A percentile compares a stretch with the other conserved stretches of the same genome.
Conservation (phyloP, 2,797 vertebrate species). For the Pachyuromys duprasi region DNA sequence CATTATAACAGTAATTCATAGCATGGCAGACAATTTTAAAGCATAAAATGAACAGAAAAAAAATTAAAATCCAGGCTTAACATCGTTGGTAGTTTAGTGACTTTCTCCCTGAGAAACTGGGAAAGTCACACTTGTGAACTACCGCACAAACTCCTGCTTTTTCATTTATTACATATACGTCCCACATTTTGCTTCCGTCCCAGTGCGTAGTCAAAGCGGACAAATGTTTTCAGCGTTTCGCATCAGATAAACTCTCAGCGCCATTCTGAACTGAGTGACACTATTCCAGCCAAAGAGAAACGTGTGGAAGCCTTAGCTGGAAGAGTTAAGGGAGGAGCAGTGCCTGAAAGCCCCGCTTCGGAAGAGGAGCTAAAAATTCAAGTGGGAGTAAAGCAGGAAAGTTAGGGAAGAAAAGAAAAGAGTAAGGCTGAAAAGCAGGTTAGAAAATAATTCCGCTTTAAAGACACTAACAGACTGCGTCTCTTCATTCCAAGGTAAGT, state of each 20-base stretch:
- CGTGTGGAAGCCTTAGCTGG: not conserved
- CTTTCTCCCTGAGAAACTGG: not conserved
- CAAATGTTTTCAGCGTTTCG: not conserved
- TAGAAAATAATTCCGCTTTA: not conserved
- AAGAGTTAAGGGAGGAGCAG: not conserved
- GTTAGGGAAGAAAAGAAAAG: not conserved
- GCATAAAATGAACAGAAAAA: constrained; percentile 45
- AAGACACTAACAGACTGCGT: not conserved
- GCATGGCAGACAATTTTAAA: not conserved
- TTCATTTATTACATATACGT: constrained; percentile 11
- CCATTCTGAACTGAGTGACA: not conserved
- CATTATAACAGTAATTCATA: constrained; percentile 16
- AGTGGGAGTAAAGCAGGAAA: not conserved
- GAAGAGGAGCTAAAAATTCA: constrained; percentile 31
- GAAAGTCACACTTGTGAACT: constrained; percentile 24
- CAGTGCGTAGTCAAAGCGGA: not conserved
- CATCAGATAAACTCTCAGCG: not conserved
- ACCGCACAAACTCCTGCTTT: not conserved
- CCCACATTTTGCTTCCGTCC: not conserved
- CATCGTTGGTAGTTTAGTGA: not conserved
- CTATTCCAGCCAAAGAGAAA: not conserved
- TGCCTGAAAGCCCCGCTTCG: not conserved
- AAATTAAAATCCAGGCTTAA: constrained; percentile 65
- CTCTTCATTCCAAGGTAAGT: not conserved
- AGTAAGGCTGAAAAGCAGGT: not conserved